Base-by-base conservation (phyloP, 1,140 invertebrate genomes). In the Anastatus disparis region DNA sequence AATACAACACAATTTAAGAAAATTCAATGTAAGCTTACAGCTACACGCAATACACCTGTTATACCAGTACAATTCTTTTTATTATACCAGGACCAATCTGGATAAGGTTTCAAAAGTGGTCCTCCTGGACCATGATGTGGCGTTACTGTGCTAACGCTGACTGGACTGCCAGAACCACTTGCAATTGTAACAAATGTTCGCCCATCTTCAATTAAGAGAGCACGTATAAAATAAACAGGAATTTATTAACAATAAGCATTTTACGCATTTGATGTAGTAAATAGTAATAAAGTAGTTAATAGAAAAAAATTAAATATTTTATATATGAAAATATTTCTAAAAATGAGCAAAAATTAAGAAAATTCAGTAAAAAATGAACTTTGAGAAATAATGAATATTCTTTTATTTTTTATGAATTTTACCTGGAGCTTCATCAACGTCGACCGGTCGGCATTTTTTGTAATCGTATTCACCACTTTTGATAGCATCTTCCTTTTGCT, bases 41-140 rank as follows among this genome's bases (percentile, higher is more conserved):
- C 50, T 20, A 72, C 27, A 64, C 75, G 68, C 55, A 73, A 74
- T 13, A 77, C 77, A 22, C 67, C 72, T n/a, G 55, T 74, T 15
- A 79, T 64, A 6, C 68, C 62, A 2, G 72, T 31, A 17, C 77
- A 78, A 20, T 50, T 52, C 35, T 52, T 56, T 2, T 26, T 66
- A 38, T 72, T 46, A n/a, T 61, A 20, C 75, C 75, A 78, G 2
- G 35, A 53, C 78, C 78, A 79, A 64, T 76, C 61, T 3, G 78
- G 78, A 59, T 75, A 79, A 35, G 78, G 77, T 4, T 15, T 15
- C 2, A 79, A 46, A 9, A 72, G 40, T 2, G 71, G 75, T n/a
- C 70, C 69, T 6, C 65, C 62, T 12, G 44, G 20, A 17, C 66
- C 70, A 4, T 29, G 42, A 22, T 40, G 20, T 4, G 59, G 24